Evolutionary conservation across 1,140 invertebrate genomes (phyloP), one percentile per base, ranked within the genome.

Genomic region (Nymphalis io): DNA sequence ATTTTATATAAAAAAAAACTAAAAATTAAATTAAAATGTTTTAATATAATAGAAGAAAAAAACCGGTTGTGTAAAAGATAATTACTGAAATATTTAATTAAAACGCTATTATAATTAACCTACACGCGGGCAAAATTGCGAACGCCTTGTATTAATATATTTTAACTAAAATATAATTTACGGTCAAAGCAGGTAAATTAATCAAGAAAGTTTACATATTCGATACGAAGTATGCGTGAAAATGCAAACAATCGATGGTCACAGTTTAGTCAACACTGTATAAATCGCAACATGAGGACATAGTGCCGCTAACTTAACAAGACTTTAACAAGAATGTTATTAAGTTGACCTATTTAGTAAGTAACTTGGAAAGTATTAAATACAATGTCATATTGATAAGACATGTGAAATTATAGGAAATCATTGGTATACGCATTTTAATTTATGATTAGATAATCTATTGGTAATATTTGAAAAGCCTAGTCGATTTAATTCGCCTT

Each of bases 201-300:
- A 58, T 69, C 70, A 48, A 53, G 46, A 60, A 78, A 81, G 75
- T 83, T 81, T 70, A 44, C 59, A 68, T 66, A 72, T 71, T 76
- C 72, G 58, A 53, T 44, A 70, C 44, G 81, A 83, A 81, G 73
- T 78, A 81, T 83, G 76, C 65, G 73, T 72, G 74, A 75, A 80
- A 76, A 76, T 79, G 60, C 64, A 73, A 73, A 83, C 74, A 84
- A 79, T 80, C 65, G 73, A 74, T 75, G 75, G 73, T 72, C 75
- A 70, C 68, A 69, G 66, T 65, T 68, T 64, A 58, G 58, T 42
- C 21, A 63, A 60, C 55, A 33, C 44, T 16, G 23, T 42, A 51
- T 55, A 55, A 51, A 60, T 40, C 51, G 21, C 38, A 44, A 57
- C 67, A 61, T 42, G 16, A 21, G 46, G 60, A 67, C 57, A 48